phyloP scores from a whole-genome alignment of 2,113 vertebrate genomes.

The Panthera leo region DNA sequence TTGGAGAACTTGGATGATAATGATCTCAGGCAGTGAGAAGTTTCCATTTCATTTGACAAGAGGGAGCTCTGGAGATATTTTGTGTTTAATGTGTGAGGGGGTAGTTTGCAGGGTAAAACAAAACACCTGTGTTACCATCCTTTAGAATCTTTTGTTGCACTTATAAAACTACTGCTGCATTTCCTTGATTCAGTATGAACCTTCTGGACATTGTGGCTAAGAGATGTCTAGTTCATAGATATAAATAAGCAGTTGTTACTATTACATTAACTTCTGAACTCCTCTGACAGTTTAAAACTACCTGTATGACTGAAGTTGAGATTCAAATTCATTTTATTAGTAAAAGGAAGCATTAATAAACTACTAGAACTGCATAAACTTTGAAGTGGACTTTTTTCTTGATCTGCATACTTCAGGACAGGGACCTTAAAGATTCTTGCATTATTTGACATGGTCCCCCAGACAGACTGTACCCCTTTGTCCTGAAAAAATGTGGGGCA shows the following conservation, averaged over 20 bases:
- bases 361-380: not conserved
- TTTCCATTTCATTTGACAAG: not conserved
- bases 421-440: not conserved
- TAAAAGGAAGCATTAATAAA: not conserved
- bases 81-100: not conserved
- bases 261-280: not conserved
- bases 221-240: not conserved
- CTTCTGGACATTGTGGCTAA: not conserved
- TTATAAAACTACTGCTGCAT: not conserved
- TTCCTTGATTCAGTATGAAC: not conserved
- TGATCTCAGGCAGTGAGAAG: not conserved
- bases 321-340: not conserved
- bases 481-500: conserved; percentile 15
- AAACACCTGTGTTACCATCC: not conserved
- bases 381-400: conserved; percentile 6
- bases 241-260: not conserved
- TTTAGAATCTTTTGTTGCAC: not conserved
- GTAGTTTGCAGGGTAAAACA: not conserved
- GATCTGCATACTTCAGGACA: not conserved
- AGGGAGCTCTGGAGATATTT: not conserved
- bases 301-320: not conserved
- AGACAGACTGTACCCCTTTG: not conserved
- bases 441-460: not conserved
- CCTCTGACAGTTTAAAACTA: not conserved
- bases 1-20: not conserved